These are phyloP conservation scores for Strigamia crassipes DNA, from an alignment of 2,888 invertebrate species.

Conservation along the genomic window DNA sequence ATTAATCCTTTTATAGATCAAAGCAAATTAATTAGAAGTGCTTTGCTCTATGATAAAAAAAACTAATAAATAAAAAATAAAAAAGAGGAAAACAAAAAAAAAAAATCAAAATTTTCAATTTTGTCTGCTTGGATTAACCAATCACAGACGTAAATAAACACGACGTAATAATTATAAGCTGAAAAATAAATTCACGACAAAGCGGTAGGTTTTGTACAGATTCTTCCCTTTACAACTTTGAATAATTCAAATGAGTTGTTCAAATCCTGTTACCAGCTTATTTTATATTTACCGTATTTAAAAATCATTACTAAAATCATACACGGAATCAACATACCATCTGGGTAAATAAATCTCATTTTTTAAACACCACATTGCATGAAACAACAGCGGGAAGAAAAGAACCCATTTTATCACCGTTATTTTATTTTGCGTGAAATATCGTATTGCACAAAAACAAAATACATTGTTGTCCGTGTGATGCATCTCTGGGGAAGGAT, in stretches of 20 bases:
- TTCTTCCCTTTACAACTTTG: neutral
- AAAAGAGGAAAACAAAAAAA: too few species aligned
- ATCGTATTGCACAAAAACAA: neutral
- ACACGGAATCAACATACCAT: neutral
- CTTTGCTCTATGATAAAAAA: neutral
- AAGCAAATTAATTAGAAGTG: conserved; percentile 1
- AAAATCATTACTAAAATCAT: neutral
- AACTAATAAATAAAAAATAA: neutral
- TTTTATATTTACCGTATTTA: conserved; percentile 32
- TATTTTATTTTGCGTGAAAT: neutral
- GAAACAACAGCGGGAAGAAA: neutral
- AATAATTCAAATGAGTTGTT: neutral
- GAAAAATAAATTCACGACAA: neutral
- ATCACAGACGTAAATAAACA: neutral
- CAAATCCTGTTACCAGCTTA: neutral
- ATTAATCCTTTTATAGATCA: neutral
- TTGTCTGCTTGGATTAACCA: neutral
- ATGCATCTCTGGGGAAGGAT: neutral
- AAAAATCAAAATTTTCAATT: neutral
- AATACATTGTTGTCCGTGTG: conserved; percentile 4
- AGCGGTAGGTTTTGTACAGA: neutral
- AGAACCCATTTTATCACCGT: neutral
- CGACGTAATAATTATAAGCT: neutral
- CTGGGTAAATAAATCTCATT: neutral
- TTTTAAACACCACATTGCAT: neutral